These are phyloP conservation scores for Troilus luridus DNA, from an alignment of 2,888 invertebrate species.

Conservation along the genomic window DNA sequence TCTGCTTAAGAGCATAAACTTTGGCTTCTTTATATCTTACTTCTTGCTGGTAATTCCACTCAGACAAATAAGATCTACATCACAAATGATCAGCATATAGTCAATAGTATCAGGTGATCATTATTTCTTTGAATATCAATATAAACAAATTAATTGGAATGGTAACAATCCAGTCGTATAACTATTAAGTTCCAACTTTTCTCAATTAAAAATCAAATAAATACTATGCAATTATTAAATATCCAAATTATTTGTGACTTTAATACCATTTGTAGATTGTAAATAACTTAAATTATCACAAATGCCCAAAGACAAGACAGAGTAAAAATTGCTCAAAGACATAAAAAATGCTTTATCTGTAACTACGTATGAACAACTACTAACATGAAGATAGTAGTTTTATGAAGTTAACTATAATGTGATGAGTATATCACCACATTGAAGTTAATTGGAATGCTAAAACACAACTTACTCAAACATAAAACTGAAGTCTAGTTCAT, in stretches of 20 bases:
- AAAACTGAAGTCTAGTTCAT: too few species aligned
- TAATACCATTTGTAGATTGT: neutral
- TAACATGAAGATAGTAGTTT: neutral
- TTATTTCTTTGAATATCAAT: neutral
- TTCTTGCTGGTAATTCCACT: neutral
- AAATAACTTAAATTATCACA: neutral
- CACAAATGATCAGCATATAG: neutral
- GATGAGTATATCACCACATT: neutral
- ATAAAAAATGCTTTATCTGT: neutral
- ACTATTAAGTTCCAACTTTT: neutral
- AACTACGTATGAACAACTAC: too few species aligned
- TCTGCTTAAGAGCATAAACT: neutral
- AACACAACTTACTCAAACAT: neutral
- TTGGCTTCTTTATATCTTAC: neutral
- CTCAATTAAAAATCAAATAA: neutral
- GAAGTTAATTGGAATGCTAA: neutral
- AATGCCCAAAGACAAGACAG: neutral
- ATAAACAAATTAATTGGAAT: neutral
- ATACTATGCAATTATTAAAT: neutral
- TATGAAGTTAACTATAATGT: neutral
- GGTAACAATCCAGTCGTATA: neutral
- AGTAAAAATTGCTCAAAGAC: neutral
- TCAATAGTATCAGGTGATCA: neutral
- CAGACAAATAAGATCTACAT: neutral
- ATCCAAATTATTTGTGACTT: neutral